phyloP scores from a whole-genome alignment of 1,140 invertebrate species.

The Carcinoscorpius rotundicauda region DNA sequence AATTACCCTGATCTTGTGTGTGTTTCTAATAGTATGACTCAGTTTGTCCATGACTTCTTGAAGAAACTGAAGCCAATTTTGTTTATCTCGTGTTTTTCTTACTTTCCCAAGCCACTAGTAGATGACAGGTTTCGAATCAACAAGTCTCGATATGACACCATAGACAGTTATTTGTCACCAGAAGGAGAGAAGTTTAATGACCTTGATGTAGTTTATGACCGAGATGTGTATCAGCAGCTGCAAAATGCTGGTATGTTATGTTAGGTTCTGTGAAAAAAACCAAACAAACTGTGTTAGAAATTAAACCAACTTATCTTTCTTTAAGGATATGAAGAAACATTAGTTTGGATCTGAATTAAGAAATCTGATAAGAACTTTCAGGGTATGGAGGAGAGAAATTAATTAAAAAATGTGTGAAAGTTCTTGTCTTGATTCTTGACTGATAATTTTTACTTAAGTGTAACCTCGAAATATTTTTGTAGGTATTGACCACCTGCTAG shows the following conservation, averaged over 20 bases:
- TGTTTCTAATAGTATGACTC: too few species aligned
- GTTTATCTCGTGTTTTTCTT: not conserved
- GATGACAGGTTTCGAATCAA: conserved; percentile 72
- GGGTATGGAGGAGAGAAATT: not conserved
- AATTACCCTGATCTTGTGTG: too few species aligned
- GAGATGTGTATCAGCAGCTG: conserved; percentile 66
- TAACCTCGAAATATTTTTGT: not conserved
- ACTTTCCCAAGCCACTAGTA: conserved; percentile 29
- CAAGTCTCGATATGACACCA: conserved; percentile 96
- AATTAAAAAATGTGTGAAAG: not conserved
- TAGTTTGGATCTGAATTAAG: too few species aligned
- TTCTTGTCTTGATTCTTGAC: too few species aligned
- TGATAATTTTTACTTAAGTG: too few species aligned
- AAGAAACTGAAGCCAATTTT: not conserved
- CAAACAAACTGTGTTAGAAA: too few species aligned
- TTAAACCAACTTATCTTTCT: too few species aligned
- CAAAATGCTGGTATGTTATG: conserved; percentile 46
- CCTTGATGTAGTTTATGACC: conserved; percentile 74
- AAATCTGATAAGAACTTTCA: not conserved
- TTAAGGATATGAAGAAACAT: too few species aligned
- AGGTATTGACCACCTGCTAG: conserved; percentile 75
- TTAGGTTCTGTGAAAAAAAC: too few species aligned
- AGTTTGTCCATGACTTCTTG: too few species aligned
- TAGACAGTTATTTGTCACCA: conserved; percentile 89
- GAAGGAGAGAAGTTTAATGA: conserved; percentile 84